phyloP scores from a whole-genome alignment of 1,140 invertebrate genomes.

The Drosophila sp. region DNA sequence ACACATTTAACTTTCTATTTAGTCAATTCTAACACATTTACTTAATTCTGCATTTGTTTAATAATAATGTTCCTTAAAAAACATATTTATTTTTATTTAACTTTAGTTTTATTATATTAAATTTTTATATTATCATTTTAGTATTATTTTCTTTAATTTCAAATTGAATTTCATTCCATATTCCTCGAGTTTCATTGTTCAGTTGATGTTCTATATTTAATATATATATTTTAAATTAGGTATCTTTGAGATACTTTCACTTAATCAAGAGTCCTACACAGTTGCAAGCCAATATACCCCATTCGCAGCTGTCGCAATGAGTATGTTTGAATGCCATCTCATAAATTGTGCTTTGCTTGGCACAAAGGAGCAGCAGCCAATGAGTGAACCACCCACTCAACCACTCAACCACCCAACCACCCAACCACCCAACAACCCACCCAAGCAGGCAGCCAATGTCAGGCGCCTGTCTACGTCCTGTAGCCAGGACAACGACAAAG shows the following conservation, averaged over 20 bases:
- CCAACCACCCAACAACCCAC: neutral
- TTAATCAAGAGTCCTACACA: neutral
- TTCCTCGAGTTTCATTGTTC: too few relatives aligned
- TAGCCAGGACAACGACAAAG: conserved; percentile 52
- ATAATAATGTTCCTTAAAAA: too few relatives aligned
- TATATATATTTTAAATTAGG: neutral
- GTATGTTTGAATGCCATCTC: conserved; percentile 27
- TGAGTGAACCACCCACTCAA: conserved; percentile 21
- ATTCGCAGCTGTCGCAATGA: neutral
- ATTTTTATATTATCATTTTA: too few relatives aligned
- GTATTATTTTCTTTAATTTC: too few relatives aligned
- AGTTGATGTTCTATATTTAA: too few relatives aligned
- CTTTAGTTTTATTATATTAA: too few relatives aligned
- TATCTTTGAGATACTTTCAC: neutral
- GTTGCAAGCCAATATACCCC: conserved; percentile 5
- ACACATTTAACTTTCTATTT: too few relatives aligned
- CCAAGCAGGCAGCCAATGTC: conserved; percentile 33
- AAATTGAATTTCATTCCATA: too few relatives aligned
- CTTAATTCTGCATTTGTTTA: too few relatives aligned
- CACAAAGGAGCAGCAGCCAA: conserved; percentile 45
- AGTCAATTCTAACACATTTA: too few relatives aligned
- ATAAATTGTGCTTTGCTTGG: conserved; percentile 30
- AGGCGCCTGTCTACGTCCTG: conserved; percentile 52
- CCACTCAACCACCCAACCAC: conserved; percentile 3
- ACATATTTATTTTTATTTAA: too few relatives aligned